phyloP scores from a whole-genome alignment of 2,113 vertebrate species.

The Tautogolabrus adspersus region DNA sequence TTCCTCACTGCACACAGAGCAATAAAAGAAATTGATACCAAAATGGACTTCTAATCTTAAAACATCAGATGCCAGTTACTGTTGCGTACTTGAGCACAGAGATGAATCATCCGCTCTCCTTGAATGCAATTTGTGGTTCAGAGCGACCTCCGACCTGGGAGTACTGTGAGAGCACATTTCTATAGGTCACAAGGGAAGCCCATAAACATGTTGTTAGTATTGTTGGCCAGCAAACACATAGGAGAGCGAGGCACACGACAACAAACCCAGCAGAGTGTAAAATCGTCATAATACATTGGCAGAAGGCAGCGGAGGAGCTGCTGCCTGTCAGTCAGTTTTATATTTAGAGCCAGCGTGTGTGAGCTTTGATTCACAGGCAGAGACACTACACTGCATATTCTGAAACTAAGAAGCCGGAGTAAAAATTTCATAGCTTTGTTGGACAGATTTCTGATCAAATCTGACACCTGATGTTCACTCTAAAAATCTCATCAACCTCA shows the following conservation, averaged over 20 bases:
- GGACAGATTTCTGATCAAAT: not conserved
- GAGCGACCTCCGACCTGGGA: conserved; percentile 38
- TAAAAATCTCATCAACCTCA: not conserved
- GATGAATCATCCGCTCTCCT: conserved; percentile 59
- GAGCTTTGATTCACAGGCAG: conserved; percentile 25
- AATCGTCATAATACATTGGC: conserved; percentile 42
- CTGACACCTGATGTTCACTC: not conserved
- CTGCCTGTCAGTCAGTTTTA: conserved; percentile 27
- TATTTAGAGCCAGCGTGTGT: conserved; percentile 18
- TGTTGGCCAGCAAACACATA: conserved; percentile 21
- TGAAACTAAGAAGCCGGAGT: not conserved
- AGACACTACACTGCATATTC: not conserved
- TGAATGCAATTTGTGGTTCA: conserved; percentile 26
- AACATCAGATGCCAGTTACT: conserved; percentile 40
- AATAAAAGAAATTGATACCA: conserved; percentile 61
- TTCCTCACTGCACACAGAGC: not conserved
- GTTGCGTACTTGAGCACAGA: conserved; percentile 18
- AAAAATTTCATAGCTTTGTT: not conserved
- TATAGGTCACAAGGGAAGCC: conserved; percentile 42
- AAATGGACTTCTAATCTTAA: conserved; percentile 56
- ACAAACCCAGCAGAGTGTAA: conserved; percentile 53
- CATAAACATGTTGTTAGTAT: conserved; percentile 19
- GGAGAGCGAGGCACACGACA: conserved; percentile 1
- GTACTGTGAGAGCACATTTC: conserved; percentile 4
- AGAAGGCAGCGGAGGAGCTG: conserved; percentile 25